Percentiles rank a stretch among this genome's conserved stretches.
phyloP scores from a whole-genome alignment of 2,888 invertebrate species.

The Ecliptopera silaceata region DNA sequence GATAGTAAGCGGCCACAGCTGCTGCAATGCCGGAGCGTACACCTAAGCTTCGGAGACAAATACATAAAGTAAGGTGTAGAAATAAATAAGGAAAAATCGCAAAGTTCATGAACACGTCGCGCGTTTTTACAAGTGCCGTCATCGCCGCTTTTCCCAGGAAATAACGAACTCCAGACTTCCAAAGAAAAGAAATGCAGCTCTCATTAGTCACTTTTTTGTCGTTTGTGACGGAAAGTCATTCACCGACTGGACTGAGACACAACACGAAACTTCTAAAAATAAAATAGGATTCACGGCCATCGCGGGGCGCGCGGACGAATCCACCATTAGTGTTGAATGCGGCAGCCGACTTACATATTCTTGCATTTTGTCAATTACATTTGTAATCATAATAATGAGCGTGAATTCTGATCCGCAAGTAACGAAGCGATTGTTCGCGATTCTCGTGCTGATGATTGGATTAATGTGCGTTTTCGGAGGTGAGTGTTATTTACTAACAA shows the following conservation, averaged over 20 bases:
- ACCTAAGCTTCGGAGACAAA: too few relatives aligned
- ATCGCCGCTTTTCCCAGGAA: constrained; percentile 1
- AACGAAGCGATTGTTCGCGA: constrained; percentile 62
- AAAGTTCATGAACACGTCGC: neutral
- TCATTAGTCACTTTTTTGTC: constrained; percentile 35
- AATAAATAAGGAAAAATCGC: neutral
- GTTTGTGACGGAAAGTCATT: constrained; percentile 51
- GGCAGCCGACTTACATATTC: constrained; percentile 14
- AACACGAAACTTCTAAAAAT: constrained; percentile 71
- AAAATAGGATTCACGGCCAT: constrained; percentile 61
- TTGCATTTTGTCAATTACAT: constrained; percentile 19
- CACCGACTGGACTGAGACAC: constrained; percentile 52
- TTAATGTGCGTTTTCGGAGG: constrained; percentile 70
- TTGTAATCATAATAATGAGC: constrained; percentile 47
- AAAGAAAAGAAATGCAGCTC: constrained; percentile 13
- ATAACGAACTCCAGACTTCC: constrained; percentile 4
- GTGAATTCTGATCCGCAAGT: constrained; percentile 61
- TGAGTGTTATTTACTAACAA: constrained; percentile 52
- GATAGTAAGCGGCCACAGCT: too few relatives aligned
- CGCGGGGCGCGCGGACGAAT: constrained; percentile 16
- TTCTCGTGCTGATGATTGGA: constrained; percentile 63
- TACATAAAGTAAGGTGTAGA: neutral
- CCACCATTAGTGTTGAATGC: constrained; percentile 21
- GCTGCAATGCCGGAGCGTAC: too few relatives aligned
- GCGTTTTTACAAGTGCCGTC: neutral